Percentiles rank a stretch among this genome's conserved stretches.
These are phyloP conservation scores for Felis catus DNA, from an alignment of 2,113 vertebrate species.

Conservation along the genomic window DNA sequence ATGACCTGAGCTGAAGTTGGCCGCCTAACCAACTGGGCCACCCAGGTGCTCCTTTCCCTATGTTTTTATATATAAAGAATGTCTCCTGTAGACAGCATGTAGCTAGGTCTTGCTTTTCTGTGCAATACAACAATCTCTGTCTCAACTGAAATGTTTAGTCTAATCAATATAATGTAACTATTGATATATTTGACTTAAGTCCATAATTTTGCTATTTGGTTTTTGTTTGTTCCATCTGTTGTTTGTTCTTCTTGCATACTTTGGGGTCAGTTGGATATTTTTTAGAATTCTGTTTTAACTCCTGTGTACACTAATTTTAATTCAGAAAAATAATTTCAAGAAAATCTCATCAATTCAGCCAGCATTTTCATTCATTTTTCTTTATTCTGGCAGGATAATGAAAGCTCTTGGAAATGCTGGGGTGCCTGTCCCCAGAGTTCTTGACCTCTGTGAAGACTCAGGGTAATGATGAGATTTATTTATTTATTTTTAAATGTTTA, in stretches of 20 bases:
- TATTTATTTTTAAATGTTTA: neutral
- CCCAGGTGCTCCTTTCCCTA: neutral
- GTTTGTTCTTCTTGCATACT: slow-evolving; percentile 1
- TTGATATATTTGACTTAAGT: neutral
- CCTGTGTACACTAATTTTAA: slow-evolving; percentile 10
- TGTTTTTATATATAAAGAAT: neutral
- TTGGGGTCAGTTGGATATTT: neutral
- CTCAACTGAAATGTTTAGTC: neutral
- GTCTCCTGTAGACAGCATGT: neutral
- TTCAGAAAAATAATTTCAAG: slow-evolving; percentile 44
- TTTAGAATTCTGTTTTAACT: slow-evolving; percentile 6
- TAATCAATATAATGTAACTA: neutral
- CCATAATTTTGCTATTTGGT: neutral
- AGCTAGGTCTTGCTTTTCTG: neutral
- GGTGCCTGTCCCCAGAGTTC: slow-evolving; percentile 87
- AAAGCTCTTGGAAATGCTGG: slow-evolving; percentile 85
- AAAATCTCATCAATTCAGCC: neutral
- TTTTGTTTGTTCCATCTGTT: neutral
- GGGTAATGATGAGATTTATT: slow-evolving; percentile 81
- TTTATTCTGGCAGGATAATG: slow-evolving; percentile 84
- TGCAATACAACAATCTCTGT: neutral
- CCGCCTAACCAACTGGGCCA: too few relatives aligned
- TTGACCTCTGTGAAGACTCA: slow-evolving; percentile 86
- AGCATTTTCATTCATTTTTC: neutral
- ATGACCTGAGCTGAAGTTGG: too few relatives aligned